Evolutionary conservation across 2,113 vertebrate genomes (phyloP).

Genomic region (Narcine bancroftii): DNA sequence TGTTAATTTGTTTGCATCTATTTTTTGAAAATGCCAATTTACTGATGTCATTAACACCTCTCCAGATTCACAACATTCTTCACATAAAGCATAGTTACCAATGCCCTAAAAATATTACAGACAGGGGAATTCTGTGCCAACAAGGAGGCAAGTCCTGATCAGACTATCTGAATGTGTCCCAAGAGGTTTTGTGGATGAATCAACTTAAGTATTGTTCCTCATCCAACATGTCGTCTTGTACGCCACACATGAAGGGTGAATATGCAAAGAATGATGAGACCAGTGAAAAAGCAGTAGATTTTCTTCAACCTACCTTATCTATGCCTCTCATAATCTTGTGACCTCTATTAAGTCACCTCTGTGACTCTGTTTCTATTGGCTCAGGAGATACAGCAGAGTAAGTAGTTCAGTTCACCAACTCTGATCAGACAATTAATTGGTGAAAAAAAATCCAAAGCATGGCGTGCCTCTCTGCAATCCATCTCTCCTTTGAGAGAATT

Average conservation of each 20-base stretch:
- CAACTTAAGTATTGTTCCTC: background rate
- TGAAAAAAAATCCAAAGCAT: background rate
- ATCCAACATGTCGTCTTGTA: background rate
- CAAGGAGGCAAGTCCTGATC: background rate
- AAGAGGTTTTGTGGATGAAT: too few species aligned
- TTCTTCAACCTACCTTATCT: background rate
- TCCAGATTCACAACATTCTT: background rate
- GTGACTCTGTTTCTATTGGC: background rate
- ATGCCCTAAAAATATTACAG: background rate
- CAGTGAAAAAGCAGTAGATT: background rate
- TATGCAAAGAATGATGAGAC: background rate
- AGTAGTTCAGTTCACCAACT: background rate
- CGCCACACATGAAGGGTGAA: background rate
- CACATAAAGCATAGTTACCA: conserved; percentile 14
- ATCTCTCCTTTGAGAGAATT: background rate
- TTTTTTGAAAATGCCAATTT: background rate
- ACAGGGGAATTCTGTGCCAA: background rate
- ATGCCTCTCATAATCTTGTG: too few species aligned
- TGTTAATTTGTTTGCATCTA: background rate
- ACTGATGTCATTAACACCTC: background rate
- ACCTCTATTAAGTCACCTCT: background rate
- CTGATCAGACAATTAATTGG: background rate
- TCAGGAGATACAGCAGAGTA: background rate
- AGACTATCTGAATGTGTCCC: too few species aligned
- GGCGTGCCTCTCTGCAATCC: too few species aligned